Evolutionary conservation across 2,113 vertebrate genomes (phyloP).

Genomic region (Apteryx owenii): DNA sequence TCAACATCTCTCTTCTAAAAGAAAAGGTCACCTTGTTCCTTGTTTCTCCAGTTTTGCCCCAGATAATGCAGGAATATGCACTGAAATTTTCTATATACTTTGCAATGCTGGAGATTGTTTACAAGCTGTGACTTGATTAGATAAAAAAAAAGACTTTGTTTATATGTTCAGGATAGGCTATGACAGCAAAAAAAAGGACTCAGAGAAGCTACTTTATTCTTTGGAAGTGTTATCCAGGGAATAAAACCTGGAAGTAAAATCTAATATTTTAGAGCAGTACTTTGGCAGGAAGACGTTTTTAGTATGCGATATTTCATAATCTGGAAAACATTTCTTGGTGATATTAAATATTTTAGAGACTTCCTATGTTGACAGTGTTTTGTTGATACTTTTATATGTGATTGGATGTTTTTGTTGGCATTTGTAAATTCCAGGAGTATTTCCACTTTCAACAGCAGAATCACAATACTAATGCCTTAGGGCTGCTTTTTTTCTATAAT

Average conservation of each 20-base stretch:
- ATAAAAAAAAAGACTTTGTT: background rate
- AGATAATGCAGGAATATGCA: background rate
- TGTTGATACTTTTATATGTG: background rate
- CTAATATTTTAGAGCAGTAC: background rate
- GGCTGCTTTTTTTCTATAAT: background rate
- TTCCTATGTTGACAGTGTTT: background rate
- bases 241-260: constrained; percentile 18
- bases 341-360: constrained; percentile 25
- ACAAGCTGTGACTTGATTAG: background rate
- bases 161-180: background rate
- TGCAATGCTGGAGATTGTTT: background rate
- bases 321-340: constrained; percentile 3
- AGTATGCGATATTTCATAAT: constrained; percentile 55
- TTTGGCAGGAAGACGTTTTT: constrained; percentile 29
- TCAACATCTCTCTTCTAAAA: background rate
- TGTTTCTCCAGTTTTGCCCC: background rate
- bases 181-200: background rate
- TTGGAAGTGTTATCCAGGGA: background rate
- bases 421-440: constrained; percentile 21
- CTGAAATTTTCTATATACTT: background rate
- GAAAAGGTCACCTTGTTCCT: background rate
- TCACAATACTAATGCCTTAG: background rate
- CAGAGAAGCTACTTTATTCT: constrained; percentile 10
- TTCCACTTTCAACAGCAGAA: constrained; percentile 1
- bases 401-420: background rate